Percentiles rank a stretch among this genome's conserved stretches.
phyloP scores from a whole-genome alignment of 2,113 vertebrate species.

The Gyps fulvus region DNA sequence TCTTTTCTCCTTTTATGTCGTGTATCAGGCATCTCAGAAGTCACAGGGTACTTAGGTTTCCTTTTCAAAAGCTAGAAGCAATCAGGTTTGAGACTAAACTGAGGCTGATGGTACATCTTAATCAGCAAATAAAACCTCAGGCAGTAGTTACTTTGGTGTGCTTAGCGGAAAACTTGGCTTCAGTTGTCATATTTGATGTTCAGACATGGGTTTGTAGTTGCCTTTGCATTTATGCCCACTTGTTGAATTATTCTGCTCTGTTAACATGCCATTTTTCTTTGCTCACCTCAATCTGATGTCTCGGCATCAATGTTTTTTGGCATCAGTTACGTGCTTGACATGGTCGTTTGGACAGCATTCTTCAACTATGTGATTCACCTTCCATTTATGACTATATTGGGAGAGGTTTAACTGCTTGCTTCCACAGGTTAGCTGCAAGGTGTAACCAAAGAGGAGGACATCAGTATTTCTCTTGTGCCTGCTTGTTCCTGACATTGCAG shows the following conservation, averaged over 20 bases:
- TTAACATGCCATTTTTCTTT: background rate
- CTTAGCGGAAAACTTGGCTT: background rate
- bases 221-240: background rate
- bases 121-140: background rate
- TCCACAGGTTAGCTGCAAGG: background rate
- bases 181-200: background rate
- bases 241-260: conserved; percentile 5
- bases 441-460: background rate
- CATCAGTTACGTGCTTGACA: background rate
- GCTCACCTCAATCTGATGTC: background rate
- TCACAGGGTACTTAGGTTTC: background rate
- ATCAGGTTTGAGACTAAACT: background rate
- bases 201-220: background rate
- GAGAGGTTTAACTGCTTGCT: conserved; percentile 34
- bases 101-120: background rate
- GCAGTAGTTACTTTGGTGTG: background rate
- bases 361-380: background rate
- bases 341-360: background rate
- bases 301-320: background rate
- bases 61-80: background rate
- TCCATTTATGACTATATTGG: background rate
- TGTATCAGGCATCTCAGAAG: background rate
- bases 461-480: background rate
- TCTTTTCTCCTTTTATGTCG: background rate
- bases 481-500: background rate